These are phyloP conservation scores for Boloria euphrosyne DNA, from an alignment of 2,888 invertebrate genomes.

Conservation along the genomic window DNA sequence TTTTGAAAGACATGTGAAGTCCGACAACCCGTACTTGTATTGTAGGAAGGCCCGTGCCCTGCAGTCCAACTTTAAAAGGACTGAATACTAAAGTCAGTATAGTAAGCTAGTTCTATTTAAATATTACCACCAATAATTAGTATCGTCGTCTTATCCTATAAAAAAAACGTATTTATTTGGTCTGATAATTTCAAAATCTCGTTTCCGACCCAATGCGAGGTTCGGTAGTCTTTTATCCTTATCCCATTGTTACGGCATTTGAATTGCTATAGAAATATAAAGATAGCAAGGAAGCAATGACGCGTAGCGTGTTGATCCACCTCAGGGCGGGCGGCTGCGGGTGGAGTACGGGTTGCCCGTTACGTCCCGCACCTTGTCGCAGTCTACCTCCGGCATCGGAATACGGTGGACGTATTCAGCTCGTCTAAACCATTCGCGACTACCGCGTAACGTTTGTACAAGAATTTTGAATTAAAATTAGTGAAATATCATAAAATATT, in stretches of 20 bases:
- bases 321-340: constrained; percentile 56
- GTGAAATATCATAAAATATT: constrained; percentile 19
- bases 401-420: constrained; percentile 39
- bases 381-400: constrained; percentile 52
- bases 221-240: constrained; percentile 17
- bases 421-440: constrained; percentile 32
- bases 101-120: no score
- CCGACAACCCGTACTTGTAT: no score
- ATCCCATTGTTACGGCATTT: constrained; percentile 25
- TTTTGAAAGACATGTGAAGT: no score
- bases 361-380: constrained; percentile 56
- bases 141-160: not conserved
- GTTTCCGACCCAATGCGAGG: constrained; percentile 2
- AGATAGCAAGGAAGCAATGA: constrained; percentile 37
- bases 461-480: constrained; percentile 47
- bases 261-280: constrained; percentile 34
- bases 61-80: no score
- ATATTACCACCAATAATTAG: no score
- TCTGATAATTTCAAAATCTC: constrained; percentile 1
- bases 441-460: constrained; percentile 38
- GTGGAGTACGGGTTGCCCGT: constrained; percentile 42
- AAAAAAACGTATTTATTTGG: constrained; percentile 1
- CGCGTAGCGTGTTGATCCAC: constrained; percentile 38
- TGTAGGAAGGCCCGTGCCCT: no score
- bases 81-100: no score